Conservation (phyloP, 2,113 vertebrate genomes). For the Stercorarius parasiticus region DNA sequence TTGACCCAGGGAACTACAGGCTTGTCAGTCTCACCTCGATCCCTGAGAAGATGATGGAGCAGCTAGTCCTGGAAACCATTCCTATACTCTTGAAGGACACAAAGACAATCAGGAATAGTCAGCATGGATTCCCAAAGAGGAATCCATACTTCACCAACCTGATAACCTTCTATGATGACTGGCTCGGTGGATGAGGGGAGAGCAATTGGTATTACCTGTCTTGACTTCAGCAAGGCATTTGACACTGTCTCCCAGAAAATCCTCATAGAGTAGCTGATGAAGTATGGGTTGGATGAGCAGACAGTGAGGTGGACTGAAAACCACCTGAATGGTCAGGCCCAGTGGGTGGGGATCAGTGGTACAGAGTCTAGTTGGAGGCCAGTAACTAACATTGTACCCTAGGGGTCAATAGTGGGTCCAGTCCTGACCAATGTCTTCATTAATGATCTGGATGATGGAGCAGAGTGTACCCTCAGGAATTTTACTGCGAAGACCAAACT, state of each 20-base stretch:
- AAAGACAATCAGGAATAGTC: neutral
- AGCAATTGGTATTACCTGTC: neutral
- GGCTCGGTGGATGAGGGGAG: neutral
- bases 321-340: neutral
- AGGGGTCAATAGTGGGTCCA: neutral
- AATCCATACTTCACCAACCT: neutral
- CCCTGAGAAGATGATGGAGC: neutral
- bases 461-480: neutral
- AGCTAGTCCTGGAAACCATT: neutral
- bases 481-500: neutral
- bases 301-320: neutral
- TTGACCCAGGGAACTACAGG: neutral
- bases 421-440: neutral
- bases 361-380: neutral
- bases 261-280: neutral
- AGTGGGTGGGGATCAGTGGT: neutral
- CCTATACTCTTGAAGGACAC: neutral
- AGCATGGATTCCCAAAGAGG: neutral
- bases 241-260: neutral
- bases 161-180: neutral
- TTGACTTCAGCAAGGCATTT: neutral
- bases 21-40: accelerated
- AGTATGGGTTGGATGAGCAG: neutral
- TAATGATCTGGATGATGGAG: neutral
- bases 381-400: neutral